Evolutionary conservation across 2,113 vertebrate species (phyloP).

Genomic region (Lampris megalopsis): DNA sequence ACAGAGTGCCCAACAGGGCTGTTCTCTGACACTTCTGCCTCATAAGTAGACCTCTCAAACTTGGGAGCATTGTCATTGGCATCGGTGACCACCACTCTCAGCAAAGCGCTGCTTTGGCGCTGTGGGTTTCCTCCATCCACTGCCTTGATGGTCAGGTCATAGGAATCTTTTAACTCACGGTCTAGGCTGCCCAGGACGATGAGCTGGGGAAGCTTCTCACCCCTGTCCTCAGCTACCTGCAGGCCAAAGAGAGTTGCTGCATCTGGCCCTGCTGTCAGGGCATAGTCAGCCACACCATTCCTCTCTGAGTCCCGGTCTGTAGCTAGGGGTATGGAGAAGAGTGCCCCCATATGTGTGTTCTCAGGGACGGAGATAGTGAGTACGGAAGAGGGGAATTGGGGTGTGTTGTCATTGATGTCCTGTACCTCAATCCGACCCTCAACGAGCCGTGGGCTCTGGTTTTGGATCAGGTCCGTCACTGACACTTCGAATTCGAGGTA

Average conservation of each 20-base stretch:
- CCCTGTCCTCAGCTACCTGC: slow-evolving; percentile 96
- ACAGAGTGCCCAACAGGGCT: slow-evolving; percentile 97
- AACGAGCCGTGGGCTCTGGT: slow-evolving; percentile 89
- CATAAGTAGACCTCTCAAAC: slow-evolving; percentile 92
- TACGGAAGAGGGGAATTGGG: slow-evolving; percentile 93
- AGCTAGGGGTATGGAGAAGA: slow-evolving; percentile 93
- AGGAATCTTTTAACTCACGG: slow-evolving; percentile 95
- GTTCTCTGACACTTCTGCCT: slow-evolving; percentile 93
- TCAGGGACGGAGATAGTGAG: slow-evolving; percentile 95
- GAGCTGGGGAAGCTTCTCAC: slow-evolving; percentile 95
- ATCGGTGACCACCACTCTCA: slow-evolving; percentile 93
- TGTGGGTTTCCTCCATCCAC: slow-evolving; percentile 95
- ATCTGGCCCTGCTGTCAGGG: slow-evolving; percentile 90
- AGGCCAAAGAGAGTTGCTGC: slow-evolving; percentile 93
- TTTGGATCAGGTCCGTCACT: slow-evolving; percentile 92
- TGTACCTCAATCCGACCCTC: slow-evolving; percentile 96
- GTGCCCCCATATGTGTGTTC: slow-evolving; percentile 91
- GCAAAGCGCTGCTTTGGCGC: slow-evolving; percentile 93
- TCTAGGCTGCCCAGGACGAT: slow-evolving; percentile 96
- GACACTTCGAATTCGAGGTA: slow-evolving; percentile 98
- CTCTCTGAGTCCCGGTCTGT: slow-evolving; percentile 92
- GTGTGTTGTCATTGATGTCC: slow-evolving; percentile 99
- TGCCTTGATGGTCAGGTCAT: slow-evolving; percentile 96
- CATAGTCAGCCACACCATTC: slow-evolving; percentile 94
- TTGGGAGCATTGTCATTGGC: slow-evolving; percentile 95